Base-by-base conservation (phyloP, 2,113 vertebrate genomes). In the Pao palembangensis region DNA sequence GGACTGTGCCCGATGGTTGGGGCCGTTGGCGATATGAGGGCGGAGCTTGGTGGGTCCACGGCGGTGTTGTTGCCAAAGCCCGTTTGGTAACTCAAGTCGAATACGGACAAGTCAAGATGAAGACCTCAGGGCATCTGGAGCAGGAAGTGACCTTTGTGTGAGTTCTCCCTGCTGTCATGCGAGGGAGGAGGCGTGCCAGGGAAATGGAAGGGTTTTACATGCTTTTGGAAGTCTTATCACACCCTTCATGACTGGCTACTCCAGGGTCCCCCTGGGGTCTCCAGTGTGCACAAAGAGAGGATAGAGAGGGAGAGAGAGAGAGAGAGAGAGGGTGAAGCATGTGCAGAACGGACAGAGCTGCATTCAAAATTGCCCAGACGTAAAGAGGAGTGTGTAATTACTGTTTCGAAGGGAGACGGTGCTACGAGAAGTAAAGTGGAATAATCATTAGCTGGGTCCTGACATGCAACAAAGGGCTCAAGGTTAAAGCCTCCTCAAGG, bases 341-440 rank as follows among this genome's bases (percentile, higher is more conserved):
- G 51, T 64, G 65, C 49, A 61, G 53, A 72, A 72, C 15, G 31
- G 42, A 20, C 13, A 44, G 28, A 0, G 8, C 66, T 17, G 51
- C 56, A 70, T 78, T 18, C 28, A 34, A 78, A 73, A 71, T 62
- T 46, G 47, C 48, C 19, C 52, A 56, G 46, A 62, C 73, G 52
- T 46, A 49, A 6, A 55, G 44, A 79, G 54, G 42, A 13, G 44
- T 2, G 55, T 44, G 53, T 17, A 50, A 78, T 84, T 71, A 75
- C 47, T 73, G 76, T 77, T 74, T 79, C 25, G 20, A 77, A 64
- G 58, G 51, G 51, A 63, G 59, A 64, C 23, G 47, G 58, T 19
- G 70, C 61, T 51, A 42, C 23, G 50, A 79, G 62, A 66, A 60
- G 67, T 25, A 49, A 73, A 71, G 73, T 53, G 64, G 60, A 46